phyloP scores from a whole-genome alignment of 2,888 invertebrate genomes.

The Eilema griseolum region DNA sequence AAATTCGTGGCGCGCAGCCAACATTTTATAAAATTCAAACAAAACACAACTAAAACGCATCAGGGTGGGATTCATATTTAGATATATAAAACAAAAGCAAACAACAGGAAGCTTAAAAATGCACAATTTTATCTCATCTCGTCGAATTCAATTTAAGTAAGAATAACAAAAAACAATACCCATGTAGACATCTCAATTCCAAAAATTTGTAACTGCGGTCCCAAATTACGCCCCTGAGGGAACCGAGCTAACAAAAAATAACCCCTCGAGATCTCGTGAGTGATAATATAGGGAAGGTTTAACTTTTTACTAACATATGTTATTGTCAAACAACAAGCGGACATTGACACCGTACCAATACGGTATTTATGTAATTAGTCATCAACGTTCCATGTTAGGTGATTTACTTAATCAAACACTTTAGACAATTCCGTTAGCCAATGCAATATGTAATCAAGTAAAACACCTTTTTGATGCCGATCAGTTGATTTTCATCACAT shows the following conservation, averaged over 20 bases:
- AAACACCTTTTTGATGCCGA: background rate
- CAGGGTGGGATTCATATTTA: background rate
- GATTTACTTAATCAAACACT: conserved; percentile 2
- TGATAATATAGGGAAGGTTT: conserved; percentile 55
- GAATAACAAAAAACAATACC: conserved; percentile 14
- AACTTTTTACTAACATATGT: conserved; percentile 50
- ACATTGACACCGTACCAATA: conserved; percentile 39
- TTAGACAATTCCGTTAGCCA: background rate
- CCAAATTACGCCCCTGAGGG: conserved; percentile 54
- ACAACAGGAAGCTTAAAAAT: background rate
- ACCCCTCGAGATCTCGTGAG: conserved; percentile 59
- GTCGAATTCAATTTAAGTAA: background rate
- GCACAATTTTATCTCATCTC: background rate
- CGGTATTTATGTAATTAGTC: conserved; percentile 11
- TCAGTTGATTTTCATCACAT: conserved; percentile 9
- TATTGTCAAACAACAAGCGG: conserved; percentile 42
- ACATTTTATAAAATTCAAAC: background rate
- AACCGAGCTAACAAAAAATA: conserved; percentile 40
- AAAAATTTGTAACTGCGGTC: conserved; percentile 48
- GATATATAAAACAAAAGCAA: background rate
- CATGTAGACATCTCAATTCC: conserved; percentile 39
- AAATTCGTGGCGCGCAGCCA: background rate
- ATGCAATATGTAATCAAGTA: background rate
- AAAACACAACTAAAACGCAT: background rate
- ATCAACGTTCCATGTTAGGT: background rate